phyloP scores from a whole-genome alignment of 2,113 vertebrate species.

The Muscicapa adusta region DNA sequence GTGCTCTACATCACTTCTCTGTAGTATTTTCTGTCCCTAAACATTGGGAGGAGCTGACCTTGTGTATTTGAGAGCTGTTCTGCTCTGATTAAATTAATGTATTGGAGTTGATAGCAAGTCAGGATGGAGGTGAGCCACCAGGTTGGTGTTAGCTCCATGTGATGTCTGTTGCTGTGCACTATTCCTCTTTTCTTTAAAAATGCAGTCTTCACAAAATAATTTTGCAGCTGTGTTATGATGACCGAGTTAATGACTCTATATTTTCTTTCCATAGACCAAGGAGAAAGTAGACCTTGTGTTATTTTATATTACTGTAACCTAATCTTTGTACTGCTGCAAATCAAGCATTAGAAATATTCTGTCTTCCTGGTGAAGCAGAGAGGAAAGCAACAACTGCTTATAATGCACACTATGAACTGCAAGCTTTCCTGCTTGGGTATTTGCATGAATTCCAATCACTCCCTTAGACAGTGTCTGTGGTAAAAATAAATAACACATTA shows the following conservation, averaged over 20 bases:
- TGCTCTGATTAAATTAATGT: neutral
- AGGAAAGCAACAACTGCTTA: neutral
- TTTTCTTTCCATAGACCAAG: neutral
- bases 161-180: neutral
- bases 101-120: neutral
- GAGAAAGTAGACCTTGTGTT: neutral
- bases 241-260: neutral
- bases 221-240: neutral
- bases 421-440: no score
- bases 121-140: neutral
- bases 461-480: neutral
- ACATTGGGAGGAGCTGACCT: neutral
- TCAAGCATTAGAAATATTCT: neutral
- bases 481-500: slow-evolving; percentile 2
- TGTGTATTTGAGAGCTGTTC: neutral
- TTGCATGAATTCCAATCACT: neutral
- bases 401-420: no score
- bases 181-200: neutral
- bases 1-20: neutral
- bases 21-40: neutral
- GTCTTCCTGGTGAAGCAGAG: neutral
- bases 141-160: neutral
- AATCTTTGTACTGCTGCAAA: neutral
- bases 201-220: neutral
- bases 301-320: neutral